These are phyloP conservation scores for Ormia ochracea DNA, from an alignment of 2,888 invertebrate genomes.

Conservation along the genomic window DNA sequence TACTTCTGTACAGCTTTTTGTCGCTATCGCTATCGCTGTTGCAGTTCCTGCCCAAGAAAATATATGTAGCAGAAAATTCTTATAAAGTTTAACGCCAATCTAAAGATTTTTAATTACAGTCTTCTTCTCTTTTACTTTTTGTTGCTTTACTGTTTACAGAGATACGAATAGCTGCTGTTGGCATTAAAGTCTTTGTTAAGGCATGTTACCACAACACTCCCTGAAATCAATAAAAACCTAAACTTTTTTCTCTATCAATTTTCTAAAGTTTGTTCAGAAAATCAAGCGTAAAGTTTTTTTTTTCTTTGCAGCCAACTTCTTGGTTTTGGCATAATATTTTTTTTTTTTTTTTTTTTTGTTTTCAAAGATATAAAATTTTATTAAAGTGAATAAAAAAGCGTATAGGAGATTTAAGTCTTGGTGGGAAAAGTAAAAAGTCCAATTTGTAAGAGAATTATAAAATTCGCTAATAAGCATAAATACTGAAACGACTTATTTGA, in stretches of 20 bases:
- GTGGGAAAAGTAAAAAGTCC: not conserved
- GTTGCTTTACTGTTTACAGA: slow-evolving; percentile 15
- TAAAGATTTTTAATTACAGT: slow-evolving; percentile 62
- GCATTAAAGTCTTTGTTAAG: slow-evolving; percentile 54
- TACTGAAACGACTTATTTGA: too few relatives aligned
- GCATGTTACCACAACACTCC: slow-evolving; percentile 58
- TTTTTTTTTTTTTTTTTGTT: too few relatives aligned
- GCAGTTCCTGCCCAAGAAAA: not conserved
- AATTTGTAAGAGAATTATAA: not conserved
- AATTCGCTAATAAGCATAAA: too few relatives aligned
- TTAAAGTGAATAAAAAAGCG: not conserved
- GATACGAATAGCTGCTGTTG: slow-evolving; percentile 26
- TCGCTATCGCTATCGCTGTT: not conserved
- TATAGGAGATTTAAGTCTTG: slow-evolving; percentile 11
- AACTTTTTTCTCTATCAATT: slow-evolving; percentile 48
- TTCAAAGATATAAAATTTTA: not conserved
- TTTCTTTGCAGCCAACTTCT: slow-evolving; percentile 27
- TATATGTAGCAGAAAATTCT: slow-evolving; percentile 29
- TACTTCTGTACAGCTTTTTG: not conserved
- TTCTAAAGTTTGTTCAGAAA: slow-evolving; percentile 56
- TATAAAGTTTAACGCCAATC: slow-evolving; percentile 60
- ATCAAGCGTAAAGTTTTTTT: slow-evolving; percentile 54
- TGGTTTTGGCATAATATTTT: slow-evolving; percentile 38
- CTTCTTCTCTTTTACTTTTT: slow-evolving; percentile 29
- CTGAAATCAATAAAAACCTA: slow-evolving; percentile 60